Evolutionary conservation across 2,113 vertebrate species (phyloP).

Genomic region (Ammodytes dubius): DNA sequence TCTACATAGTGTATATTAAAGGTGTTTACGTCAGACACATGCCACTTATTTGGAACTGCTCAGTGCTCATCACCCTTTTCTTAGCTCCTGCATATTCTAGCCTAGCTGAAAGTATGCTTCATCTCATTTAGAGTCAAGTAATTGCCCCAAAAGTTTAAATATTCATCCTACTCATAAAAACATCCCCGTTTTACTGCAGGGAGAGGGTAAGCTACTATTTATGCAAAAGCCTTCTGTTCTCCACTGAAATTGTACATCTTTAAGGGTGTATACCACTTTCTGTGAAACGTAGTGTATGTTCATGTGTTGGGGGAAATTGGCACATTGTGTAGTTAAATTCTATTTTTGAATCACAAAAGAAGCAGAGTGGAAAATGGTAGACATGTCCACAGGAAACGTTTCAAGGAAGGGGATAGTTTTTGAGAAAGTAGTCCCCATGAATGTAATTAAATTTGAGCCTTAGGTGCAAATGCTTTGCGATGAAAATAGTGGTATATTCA

Average conservation of each 20-base stretch:
- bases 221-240: conserved; percentile 68
- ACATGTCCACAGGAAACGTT: conserved; percentile 63
- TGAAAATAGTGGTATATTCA: conserved; percentile 26
- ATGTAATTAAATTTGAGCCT: conserved; percentile 54
- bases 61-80: conserved; percentile 65
- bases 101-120: conserved; percentile 52
- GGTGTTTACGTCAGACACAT: conserved; percentile 33
- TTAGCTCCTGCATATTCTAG: conserved; percentile 71
- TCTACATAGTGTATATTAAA: conserved; percentile 26
- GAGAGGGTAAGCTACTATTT: conserved; percentile 51
- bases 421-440: conserved; percentile 38
- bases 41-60: conserved; percentile 54
- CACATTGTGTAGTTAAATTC: conserved; percentile 65
- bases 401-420: conserved; percentile 42
- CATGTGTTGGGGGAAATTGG: conserved; percentile 69
- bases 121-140: conserved; percentile 77
- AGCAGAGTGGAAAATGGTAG: conserved; percentile 58
- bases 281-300: conserved; percentile 65
- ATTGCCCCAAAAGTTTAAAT: conserved; percentile 81
- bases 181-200: conserved; percentile 66
- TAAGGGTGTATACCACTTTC: conserved; percentile 62
- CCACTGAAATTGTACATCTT: conserved; percentile 66
- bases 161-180: conserved; percentile 79
- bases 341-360: conserved; percentile 60
- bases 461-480: conserved; percentile 23